Conservation (phyloP, 1,140 invertebrate species). For the Cotesia typhae region DNA sequence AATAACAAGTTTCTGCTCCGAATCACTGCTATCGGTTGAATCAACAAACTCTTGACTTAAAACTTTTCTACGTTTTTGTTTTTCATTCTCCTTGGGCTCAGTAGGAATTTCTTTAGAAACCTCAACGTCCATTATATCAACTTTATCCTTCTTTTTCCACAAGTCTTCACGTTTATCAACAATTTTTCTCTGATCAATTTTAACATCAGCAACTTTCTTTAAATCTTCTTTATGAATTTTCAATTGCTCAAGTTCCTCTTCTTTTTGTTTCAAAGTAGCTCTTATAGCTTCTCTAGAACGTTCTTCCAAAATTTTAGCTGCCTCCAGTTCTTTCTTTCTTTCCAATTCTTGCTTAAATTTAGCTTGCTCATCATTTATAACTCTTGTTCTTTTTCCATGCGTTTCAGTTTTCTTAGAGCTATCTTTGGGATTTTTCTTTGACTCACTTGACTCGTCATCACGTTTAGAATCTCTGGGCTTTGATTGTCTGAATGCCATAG, state of each 20-base stretch:
- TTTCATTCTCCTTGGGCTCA: slow-evolving; percentile 55
- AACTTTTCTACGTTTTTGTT: slow-evolving; percentile 55
- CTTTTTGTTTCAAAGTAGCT: slow-evolving; percentile 46
- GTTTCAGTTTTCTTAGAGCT: not conserved
- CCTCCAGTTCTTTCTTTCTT: slow-evolving; percentile 47
- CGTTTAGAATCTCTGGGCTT: slow-evolving; percentile 38
- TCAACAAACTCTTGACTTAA: slow-evolving; percentile 65
- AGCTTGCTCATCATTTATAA: slow-evolving; percentile 39
- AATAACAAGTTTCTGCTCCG: slow-evolving; percentile 74
- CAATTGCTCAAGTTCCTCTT: slow-evolving; percentile 48
- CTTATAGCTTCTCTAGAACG: slow-evolving; percentile 44
- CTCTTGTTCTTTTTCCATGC: slow-evolving; percentile 47
- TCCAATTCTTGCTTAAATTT: slow-evolving; percentile 30
- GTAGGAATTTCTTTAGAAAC: slow-evolving; percentile 39
- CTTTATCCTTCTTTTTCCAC: slow-evolving; percentile 43
- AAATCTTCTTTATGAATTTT: slow-evolving; percentile 50
- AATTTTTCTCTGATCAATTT: slow-evolving; percentile 44
- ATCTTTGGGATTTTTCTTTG: slow-evolving; percentile 36
- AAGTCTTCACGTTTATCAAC: slow-evolving; percentile 38
- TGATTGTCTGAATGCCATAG: slow-evolving; percentile 51
- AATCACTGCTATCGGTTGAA: slow-evolving; percentile 76
- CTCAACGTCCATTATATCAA: slow-evolving; percentile 41
- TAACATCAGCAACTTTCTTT: slow-evolving; percentile 46
- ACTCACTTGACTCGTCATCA: slow-evolving; percentile 35
- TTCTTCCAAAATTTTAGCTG: slow-evolving; percentile 41